These are phyloP conservation scores for Phania funesta DNA, from an alignment of 2,888 invertebrate species.

Conservation along the genomic window DNA sequence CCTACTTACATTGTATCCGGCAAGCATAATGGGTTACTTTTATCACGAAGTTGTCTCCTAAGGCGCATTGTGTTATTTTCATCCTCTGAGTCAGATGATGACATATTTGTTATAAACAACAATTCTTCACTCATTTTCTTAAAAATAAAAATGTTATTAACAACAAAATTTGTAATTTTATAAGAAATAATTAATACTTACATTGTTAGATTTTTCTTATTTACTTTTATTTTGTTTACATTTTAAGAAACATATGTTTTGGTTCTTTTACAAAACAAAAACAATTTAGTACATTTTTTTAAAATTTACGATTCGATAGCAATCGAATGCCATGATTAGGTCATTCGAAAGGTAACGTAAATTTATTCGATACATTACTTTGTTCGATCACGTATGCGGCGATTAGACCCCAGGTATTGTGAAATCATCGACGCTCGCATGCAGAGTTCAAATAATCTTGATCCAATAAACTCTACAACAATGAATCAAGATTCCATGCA, in stretches of 20 bases:
- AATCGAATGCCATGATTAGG: not conserved
- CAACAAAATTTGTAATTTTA: no score
- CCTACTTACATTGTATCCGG: not conserved
- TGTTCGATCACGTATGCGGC: not conserved
- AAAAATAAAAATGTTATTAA: no score
- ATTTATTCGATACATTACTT: not conserved
- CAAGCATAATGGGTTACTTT: not conserved
- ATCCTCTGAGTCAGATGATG: not conserved
- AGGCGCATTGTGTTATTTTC: not conserved
- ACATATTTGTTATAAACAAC: no score
- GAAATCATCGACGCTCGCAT: not conserved
- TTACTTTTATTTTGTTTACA: not conserved
- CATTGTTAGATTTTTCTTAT: not conserved
- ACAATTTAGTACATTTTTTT: not conserved
- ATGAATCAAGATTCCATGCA: slow-evolving; percentile 30
- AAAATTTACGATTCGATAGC: slow-evolving; percentile 1
- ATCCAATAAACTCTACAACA: slow-evolving; percentile 18
- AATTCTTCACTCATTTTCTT: no score
- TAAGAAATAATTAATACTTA: not conserved
- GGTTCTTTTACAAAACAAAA: not conserved
- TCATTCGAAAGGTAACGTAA: not conserved
- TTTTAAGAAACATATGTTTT: slow-evolving; percentile 1
- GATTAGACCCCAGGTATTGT: not conserved
- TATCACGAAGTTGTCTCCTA: not conserved
- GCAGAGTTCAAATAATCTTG: not conserved